phyloP scores from a whole-genome alignment of 2,797 vertebrate genomes.

The Sarcophilus harrisii region DNA sequence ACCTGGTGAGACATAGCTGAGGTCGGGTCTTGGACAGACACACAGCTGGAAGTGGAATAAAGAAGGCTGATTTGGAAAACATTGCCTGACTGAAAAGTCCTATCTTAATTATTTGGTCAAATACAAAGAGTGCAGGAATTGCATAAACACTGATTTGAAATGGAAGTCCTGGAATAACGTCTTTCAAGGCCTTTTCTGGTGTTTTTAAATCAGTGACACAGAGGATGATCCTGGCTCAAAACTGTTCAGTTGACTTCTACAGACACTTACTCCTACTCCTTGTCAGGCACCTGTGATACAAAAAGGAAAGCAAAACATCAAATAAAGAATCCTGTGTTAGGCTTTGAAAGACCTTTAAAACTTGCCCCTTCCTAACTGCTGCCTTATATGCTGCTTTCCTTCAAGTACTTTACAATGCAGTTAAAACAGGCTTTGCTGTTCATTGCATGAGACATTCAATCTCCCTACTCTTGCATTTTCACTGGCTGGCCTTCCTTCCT shows the following conservation, averaged over 20 bases:
- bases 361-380: not conserved
- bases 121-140: not conserved
- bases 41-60: not conserved
- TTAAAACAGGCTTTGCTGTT: not conserved
- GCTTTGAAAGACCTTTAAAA: not conserved
- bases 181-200: not conserved
- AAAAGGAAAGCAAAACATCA: not conserved
- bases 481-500: not conserved
- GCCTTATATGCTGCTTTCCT: not conserved
- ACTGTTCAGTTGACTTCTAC: not conserved
- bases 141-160: not conserved
- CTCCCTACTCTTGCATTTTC: not conserved
- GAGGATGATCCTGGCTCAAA: not conserved
- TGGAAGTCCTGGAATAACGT: not conserved
- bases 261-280: not conserved
- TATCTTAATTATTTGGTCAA: not conserved
- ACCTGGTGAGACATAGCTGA: not conserved
- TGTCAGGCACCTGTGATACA: not conserved
- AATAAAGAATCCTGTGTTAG: not conserved
- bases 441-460: not conserved
- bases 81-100: not conserved
- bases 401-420: not conserved
- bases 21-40: not conserved
- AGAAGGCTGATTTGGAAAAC: not conserved
- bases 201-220: not conserved